phyloP scores from a whole-genome alignment of 2,888 invertebrate species.

The Ephialtes manifestator region DNA sequence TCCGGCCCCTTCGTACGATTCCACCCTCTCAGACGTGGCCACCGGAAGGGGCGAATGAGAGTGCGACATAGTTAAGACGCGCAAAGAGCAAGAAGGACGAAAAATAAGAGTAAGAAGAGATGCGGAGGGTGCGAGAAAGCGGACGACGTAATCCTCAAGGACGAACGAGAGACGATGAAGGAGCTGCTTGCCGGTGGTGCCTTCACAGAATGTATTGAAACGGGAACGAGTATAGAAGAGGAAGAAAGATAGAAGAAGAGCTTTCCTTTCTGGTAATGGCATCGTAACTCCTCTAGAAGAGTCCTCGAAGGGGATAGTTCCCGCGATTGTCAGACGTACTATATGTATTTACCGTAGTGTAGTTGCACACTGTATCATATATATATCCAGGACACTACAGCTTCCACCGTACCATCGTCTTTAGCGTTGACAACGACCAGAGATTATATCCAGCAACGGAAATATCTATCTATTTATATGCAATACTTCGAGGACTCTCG shows the following conservation, averaged over 20 bases:
- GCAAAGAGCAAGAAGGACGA: conserved; percentile 1
- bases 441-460: conserved; percentile 21
- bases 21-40: conserved; percentile 46
- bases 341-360: conserved; percentile 24
- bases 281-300: conserved; percentile 60
- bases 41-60: conserved; percentile 30
- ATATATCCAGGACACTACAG: conserved; percentile 1
- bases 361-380: conserved; percentile 1
- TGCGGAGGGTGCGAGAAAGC: conserved; percentile 43
- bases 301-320: conserved; percentile 56
- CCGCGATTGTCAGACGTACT: conserved; percentile 39
- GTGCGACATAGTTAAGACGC: conserved; percentile 31
- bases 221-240: neutral
- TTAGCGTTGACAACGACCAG: conserved; percentile 13
- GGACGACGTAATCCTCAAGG: conserved; percentile 61
- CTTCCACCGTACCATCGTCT: neutral
- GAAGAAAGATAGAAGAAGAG: conserved; percentile 47
- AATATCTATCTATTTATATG: conserved; percentile 41
- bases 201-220: conserved; percentile 33
- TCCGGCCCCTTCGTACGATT: conserved; percentile 66
- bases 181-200: conserved; percentile 33
- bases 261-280: conserved; percentile 64
- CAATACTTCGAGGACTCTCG: conserved; percentile 41
- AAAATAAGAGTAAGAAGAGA: conserved; percentile 33
- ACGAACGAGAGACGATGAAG: conserved; percentile 57